phyloP scores from a whole-genome alignment of 2,113 vertebrate genomes.

The Alexandromys fortis region DNA sequence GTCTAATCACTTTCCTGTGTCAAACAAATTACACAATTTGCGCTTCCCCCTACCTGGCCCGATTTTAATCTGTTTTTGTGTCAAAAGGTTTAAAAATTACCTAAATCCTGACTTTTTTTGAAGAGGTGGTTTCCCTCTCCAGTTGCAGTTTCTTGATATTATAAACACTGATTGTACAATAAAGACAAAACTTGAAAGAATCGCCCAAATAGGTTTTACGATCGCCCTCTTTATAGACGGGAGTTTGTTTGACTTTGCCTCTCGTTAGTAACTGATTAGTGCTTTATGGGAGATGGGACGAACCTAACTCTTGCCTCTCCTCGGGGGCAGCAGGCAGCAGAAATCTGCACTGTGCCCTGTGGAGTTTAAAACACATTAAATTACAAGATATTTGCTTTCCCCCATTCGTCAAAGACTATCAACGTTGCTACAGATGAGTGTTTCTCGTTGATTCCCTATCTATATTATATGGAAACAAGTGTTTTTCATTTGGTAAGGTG shows the following conservation, averaged over 20 bases:
- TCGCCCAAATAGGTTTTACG: conserved; percentile 26
- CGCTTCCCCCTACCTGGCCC: background rate
- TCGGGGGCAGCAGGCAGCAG: background rate
- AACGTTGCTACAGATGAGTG: background rate
- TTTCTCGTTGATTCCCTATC: background rate
- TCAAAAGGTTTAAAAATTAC: conserved; percentile 3
- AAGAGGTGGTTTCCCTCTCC: background rate
- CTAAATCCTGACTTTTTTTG: background rate
- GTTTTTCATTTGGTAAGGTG: background rate
- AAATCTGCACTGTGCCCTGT: background rate
- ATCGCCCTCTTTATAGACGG: background rate
- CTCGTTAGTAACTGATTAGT: background rate
- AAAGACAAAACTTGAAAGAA: conserved; percentile 50
- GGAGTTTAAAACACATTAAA: background rate
- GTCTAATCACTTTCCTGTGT: background rate
- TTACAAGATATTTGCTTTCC: background rate
- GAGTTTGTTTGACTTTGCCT: background rate
- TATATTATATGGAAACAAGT: background rate
- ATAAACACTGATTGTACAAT: background rate
- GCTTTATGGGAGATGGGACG: background rate
- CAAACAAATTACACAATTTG: background rate
- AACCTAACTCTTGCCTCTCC: background rate
- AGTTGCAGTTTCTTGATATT: background rate
- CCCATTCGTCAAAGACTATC: background rate
- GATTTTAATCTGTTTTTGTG: conserved; percentile 31